phyloP scores from a whole-genome alignment of 2,888 invertebrate species.

The Lomographa bimaculata region DNA sequence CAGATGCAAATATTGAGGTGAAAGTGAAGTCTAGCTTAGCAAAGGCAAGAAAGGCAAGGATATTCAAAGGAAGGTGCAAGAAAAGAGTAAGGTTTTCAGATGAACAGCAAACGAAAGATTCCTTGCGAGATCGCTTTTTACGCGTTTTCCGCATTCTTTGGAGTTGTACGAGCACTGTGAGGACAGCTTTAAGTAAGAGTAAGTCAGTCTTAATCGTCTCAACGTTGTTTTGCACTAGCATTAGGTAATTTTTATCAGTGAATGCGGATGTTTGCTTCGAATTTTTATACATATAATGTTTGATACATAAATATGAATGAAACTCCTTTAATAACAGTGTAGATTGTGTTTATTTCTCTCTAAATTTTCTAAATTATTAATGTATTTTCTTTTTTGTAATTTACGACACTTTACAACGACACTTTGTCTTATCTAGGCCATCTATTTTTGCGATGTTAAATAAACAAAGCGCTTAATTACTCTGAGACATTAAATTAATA shows the following conservation, averaged over 20 bases:
- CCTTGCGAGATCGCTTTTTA: slow-evolving; percentile 58
- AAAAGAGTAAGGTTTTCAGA: slow-evolving; percentile 72
- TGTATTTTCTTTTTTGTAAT: too few species aligned
- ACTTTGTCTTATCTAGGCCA: slow-evolving; percentile 13
- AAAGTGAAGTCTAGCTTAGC: slow-evolving; percentile 64
- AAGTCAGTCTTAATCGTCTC: slow-evolving; percentile 40
- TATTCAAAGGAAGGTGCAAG: slow-evolving; percentile 52
- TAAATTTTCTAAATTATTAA: too few species aligned
- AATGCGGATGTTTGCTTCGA: too few species aligned
- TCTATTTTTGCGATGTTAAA: slow-evolving; percentile 12
- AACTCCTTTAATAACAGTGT: too few species aligned
- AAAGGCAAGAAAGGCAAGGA: slow-evolving; percentile 53
- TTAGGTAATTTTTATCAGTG: too few species aligned
- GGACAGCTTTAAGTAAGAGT: slow-evolving; percentile 59
- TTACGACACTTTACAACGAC: slow-evolving; percentile 5
- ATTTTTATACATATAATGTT: too few species aligned
- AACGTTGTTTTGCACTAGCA: slow-evolving; percentile 26
- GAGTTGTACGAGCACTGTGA: slow-evolving; percentile 58
- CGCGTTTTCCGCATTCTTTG: slow-evolving; percentile 61
- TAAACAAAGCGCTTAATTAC: slow-evolving; percentile 21
- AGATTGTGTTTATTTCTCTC: too few species aligned
- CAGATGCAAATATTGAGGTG: slow-evolving; percentile 51
- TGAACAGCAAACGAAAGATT: slow-evolving; percentile 47
- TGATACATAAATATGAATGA: too few species aligned
- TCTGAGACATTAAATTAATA: slow-evolving; percentile 19